Evolutionary conservation across 2,797 vertebrate species (phyloP), one percentile per base, ranked within the genome.

Genomic region (Trichosurus vulpecula): DNA sequence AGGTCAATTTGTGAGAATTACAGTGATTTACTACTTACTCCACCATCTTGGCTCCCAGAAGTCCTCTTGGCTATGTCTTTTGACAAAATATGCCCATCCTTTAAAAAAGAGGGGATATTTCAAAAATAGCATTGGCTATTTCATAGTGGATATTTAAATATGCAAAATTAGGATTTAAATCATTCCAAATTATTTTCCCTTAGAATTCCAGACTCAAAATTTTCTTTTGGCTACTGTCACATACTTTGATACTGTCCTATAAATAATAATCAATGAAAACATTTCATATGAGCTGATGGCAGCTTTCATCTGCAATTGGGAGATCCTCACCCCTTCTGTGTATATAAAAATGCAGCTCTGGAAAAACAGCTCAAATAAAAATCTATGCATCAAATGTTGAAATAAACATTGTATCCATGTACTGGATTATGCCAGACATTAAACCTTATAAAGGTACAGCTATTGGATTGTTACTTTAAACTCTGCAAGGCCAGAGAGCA

Each of bases 201-300:
- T 47, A 47, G 47, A 47, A 47, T 47, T 3, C 47, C 47, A 47
- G 47, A 47, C 47, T 47, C 47, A 47, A 47, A 47, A 47, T 47
- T 3, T 47, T 47, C 47, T 47, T 47, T 47, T 47, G 47, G 47
- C 47, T 47, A 47, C n/a, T n/a, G n/a, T n/a, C n/a, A 74, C 8
- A 22, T 57, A 87, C 3, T 90, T 25, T 30, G 51, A 3, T 1
- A 92, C 25, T 93, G 1, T 53, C n/a, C 51, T 51, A 41, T 52
- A 92, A 91, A 93, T 12, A 96, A 93, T 29, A 95, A 91, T 81
- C 6, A 81, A 2, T 41, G 22, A 95, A 29, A 91, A 92, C 27
- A 90, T 91, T 91, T 22, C 41, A 61, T 51, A 93, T 89, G 92
- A 13, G 35, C 8, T 95, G 54, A 91, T 92, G 93, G 54, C 3